A percentile compares a stretch with the other conserved stretches of the same genome.
These are phyloP conservation scores for Acromyrmex echinatior DNA, from an alignment of 1,140 invertebrate genomes.

Conservation along the genomic window DNA sequence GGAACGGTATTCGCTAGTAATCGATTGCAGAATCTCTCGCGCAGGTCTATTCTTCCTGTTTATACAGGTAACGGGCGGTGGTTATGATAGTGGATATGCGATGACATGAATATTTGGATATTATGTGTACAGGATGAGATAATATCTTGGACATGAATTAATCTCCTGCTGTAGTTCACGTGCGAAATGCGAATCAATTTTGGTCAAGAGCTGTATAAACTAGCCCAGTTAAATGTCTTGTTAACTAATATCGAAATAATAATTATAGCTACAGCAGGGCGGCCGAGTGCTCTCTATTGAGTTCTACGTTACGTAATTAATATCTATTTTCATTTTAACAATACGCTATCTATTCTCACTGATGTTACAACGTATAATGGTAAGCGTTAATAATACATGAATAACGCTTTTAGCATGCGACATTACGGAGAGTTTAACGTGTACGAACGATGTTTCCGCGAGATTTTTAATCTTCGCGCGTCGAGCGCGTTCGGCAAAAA, in stretches of 20 bases:
- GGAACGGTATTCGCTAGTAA: constrained; percentile 8
- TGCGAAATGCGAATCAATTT: constrained; percentile 54
- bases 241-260: constrained; percentile 44
- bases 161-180: neutral
- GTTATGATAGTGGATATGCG: constrained; percentile 28
- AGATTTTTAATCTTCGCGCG: constrained; percentile 31
- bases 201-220: constrained; percentile 17
- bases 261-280: neutral
- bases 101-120: constrained; percentile 57
- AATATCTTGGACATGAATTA: constrained; percentile 56
- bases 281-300: neutral
- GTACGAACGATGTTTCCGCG: neutral
- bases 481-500: constrained; percentile 22
- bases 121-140: constrained; percentile 50
- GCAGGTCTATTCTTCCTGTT: constrained; percentile 32
- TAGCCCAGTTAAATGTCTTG: constrained; percentile 17
- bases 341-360: neutral
- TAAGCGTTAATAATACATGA: neutral
- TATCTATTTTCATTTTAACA: constrained; percentile 42
- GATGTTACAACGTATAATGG: neutral
- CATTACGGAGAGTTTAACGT: neutral
- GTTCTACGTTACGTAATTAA: constrained; percentile 9
- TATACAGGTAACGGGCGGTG: neutral
- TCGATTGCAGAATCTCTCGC: constrained; percentile 27
- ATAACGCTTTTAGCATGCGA: constrained; percentile 1